Evolutionary conservation across 2,113 vertebrate genomes (phyloP).

Genomic region (mouse (Mus musculus)): GRCm39 chr5:78365501-78366000

Average conservation of each 20-base stretch:
- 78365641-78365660: background rate
- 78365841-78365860: slow-evolving; percentile 65
- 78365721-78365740: background rate
- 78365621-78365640: background rate
- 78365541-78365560: background rate
- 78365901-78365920: slow-evolving; percentile 76
- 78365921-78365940: slow-evolving; percentile 71
- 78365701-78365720: background rate
- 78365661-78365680: background rate
- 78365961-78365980: slow-evolving; percentile 76
- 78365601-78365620: background rate
- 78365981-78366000: slow-evolving; percentile 68
- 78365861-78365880: slow-evolving; percentile 53
- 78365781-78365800: slow-evolving; percentile 22
- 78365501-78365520: background rate
- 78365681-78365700: slow-evolving; percentile 23
- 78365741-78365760: background rate
- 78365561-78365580: background rate
- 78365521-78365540: background rate
- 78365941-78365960: slow-evolving; percentile 66
- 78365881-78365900: slow-evolving; percentile 59
- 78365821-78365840: slow-evolving; percentile 48
- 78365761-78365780: slow-evolving; percentile 21
- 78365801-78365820: slow-evolving; percentile 51
- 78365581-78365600: background rate